Evolutionary conservation across 2,113 vertebrate genomes (phyloP).

Genomic region (Neodon shergylaensis): DNA sequence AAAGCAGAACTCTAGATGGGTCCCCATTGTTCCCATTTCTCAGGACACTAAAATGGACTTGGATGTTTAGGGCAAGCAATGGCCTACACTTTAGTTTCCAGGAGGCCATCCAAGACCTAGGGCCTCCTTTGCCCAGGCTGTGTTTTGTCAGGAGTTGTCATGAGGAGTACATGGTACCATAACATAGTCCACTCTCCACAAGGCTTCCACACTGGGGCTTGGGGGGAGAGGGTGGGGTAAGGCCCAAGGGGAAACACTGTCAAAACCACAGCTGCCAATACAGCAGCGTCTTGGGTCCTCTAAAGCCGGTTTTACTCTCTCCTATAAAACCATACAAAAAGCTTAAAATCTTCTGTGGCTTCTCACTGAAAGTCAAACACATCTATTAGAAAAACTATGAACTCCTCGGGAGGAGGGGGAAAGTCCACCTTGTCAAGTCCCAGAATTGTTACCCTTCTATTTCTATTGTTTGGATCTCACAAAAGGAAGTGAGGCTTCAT

Average conservation of each 20-base stretch:
- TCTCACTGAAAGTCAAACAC: constrained; percentile 3
- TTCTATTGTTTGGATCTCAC: background rate
- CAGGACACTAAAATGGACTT: background rate
- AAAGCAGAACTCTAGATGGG: background rate
- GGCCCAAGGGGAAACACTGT: background rate
- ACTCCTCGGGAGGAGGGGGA: background rate
- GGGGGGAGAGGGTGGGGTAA: background rate
- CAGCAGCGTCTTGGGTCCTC: background rate
- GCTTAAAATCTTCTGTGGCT: background rate
- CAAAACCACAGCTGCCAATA: background rate
- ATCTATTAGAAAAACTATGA: background rate
- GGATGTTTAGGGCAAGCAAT: background rate
- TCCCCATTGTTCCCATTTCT: background rate
- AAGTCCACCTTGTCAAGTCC: background rate
- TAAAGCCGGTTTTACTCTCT: constrained; percentile 11
- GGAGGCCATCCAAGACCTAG: background rate
- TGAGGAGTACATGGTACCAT: background rate
- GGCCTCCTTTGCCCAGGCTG: background rate
- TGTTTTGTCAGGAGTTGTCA: background rate
- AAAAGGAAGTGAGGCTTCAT: background rate
- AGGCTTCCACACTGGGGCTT: rapidly evolving
- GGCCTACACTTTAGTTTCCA: background rate
- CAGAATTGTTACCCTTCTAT: background rate
- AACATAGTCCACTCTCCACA: background rate
- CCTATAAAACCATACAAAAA: constrained; percentile 17